These are phyloP conservation scores for Linepithema humile DNA, from an alignment of 1,140 invertebrate species.

Conservation along the genomic window DNA sequence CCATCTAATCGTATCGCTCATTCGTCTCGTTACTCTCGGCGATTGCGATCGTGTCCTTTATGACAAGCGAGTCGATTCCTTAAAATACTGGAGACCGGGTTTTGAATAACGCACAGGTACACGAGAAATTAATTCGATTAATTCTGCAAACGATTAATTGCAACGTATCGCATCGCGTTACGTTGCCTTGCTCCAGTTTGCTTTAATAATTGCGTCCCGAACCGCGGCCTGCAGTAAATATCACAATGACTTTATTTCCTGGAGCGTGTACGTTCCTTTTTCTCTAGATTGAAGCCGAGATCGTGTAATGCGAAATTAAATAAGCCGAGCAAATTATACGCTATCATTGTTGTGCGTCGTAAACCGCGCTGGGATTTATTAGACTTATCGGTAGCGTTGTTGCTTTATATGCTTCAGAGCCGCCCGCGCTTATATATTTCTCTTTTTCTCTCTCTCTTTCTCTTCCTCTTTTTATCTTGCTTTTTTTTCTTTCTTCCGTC, in stretches of 20 bases:
- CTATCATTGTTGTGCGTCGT: slow-evolving; percentile 70
- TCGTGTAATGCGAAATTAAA: slow-evolving; percentile 62
- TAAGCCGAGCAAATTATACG: slow-evolving; percentile 69
- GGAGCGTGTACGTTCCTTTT: slow-evolving; percentile 17
- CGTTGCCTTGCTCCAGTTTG: neutral
- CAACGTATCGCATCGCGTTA: too few species aligned
- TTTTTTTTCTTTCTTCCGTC: neutral
- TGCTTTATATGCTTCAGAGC: neutral
- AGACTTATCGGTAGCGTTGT: slow-evolving; percentile 67
- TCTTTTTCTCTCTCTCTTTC: neutral
- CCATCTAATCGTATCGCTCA: neutral
- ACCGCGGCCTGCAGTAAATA: neutral
- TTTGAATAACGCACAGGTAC: neutral
- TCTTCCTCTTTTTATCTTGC: neutral
- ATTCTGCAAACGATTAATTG: neutral
- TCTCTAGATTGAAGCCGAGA: slow-evolving; percentile 10
- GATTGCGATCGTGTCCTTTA: neutral
- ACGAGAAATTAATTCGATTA: neutral
- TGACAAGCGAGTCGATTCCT: neutral
- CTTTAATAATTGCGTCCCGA: neutral
- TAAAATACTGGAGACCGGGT: neutral
- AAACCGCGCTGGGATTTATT: slow-evolving; percentile 68
- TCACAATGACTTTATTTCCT: slow-evolving; percentile 13
- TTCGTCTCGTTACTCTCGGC: neutral
- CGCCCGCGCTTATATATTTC: slow-evolving; percentile 33